These are phyloP conservation scores for Abrostola tripartita DNA, from an alignment of 2,888 invertebrate genomes.

Conservation along the genomic window DNA sequence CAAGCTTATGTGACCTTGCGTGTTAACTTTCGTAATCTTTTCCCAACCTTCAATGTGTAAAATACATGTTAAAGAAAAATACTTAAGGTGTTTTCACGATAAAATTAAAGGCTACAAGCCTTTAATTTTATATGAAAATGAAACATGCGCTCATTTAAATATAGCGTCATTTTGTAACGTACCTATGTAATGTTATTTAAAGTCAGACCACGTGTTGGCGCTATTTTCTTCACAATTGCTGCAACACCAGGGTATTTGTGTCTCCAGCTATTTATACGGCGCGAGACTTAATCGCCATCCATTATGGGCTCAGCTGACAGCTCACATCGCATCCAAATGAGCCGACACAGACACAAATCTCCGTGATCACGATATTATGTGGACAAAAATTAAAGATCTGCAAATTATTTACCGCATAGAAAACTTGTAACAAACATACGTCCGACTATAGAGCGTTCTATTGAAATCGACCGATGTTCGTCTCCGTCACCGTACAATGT, in stretches of 20 bases:
- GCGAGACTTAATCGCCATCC: conserved; percentile 67
- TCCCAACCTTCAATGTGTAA: too few relatives aligned
- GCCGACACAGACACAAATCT: conserved; percentile 60
- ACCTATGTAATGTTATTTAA: conserved; percentile 19
- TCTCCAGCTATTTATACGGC: conserved; percentile 68
- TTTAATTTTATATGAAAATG: too few relatives aligned
- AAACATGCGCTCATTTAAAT: conserved; percentile 7
- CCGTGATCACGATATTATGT: conserved; percentile 40
- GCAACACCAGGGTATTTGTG: conserved; percentile 62
- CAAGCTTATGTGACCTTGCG: too few relatives aligned
- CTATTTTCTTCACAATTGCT: conserved; percentile 67
- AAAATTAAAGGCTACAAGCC: too few relatives aligned
- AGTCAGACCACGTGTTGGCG: conserved; percentile 60
- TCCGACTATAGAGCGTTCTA: conserved; percentile 4
- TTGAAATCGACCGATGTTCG: conserved; percentile 16
- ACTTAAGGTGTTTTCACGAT: too few relatives aligned
- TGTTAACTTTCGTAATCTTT: too few relatives aligned
- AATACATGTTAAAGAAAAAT: too few relatives aligned
- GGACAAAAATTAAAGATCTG: conserved; percentile 35
- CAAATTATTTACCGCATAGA: conserved; percentile 19
- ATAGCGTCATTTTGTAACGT: conserved; percentile 38
- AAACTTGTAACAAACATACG: conserved; percentile 13
- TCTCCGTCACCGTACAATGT: conserved; percentile 30
- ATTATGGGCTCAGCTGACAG: conserved; percentile 66
- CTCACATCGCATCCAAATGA: conserved; percentile 71